phyloP scores from a whole-genome alignment of 2,888 invertebrate genomes.

The Volucella inflata region DNA sequence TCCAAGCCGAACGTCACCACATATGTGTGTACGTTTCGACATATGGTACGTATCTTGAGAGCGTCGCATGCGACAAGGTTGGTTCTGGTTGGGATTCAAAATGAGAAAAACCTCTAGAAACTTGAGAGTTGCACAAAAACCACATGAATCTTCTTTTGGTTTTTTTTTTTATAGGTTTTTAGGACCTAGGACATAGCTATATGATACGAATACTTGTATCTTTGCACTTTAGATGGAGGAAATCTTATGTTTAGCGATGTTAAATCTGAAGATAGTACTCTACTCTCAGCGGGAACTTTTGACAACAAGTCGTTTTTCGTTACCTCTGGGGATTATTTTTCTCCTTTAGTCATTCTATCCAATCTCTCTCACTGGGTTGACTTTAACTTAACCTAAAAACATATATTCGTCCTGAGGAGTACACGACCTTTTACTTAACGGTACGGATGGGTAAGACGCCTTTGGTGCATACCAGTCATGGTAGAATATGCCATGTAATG shows the following conservation, averaged over 20 bases:
- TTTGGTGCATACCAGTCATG: constrained; percentile 14
- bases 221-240: constrained; percentile 61
- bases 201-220: constrained; percentile 45
- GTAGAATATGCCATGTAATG: constrained; percentile 3
- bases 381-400: constrained; percentile 74
- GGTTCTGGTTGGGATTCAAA: constrained; percentile 15
- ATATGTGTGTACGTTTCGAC: constrained; percentile 44
- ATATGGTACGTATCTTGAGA: constrained; percentile 19
- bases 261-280: constrained; percentile 48
- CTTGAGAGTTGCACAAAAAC: neutral
- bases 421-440: constrained; percentile 51
- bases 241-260: constrained; percentile 57
- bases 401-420: constrained; percentile 37
- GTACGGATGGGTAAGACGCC: constrained; percentile 28
- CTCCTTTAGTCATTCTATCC: neutral
- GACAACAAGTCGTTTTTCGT: constrained; percentile 28
- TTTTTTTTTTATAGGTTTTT: constrained; percentile 50
- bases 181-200: neutral
- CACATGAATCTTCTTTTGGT: constrained; percentile 19
- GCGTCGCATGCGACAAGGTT: constrained; percentile 26
- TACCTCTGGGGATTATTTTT: neutral
- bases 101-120: constrained; percentile 23
- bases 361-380: constrained; percentile 47
- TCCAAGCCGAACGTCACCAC: neutral
- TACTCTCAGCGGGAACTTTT: constrained; percentile 16